Conservation (phyloP, 2,113 vertebrate species). For the Scatophagus argus region DNA sequence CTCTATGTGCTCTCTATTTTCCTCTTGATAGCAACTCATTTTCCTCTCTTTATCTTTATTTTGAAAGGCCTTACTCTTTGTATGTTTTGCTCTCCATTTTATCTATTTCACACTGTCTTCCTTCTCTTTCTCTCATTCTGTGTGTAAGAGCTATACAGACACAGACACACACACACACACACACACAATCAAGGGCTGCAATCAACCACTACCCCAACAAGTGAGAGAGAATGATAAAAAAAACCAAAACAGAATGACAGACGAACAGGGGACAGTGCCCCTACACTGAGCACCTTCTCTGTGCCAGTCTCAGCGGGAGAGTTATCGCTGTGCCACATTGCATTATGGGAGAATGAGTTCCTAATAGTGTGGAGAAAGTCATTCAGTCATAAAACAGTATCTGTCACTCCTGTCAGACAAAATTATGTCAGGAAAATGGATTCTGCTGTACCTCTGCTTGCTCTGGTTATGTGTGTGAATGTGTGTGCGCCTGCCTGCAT, state of each 20-base stretch:
- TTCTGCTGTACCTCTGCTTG: slow-evolving; percentile 50
- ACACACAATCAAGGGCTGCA: slow-evolving; percentile 2
- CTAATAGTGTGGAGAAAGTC: slow-evolving; percentile 73
- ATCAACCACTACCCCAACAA: slow-evolving; percentile 19
- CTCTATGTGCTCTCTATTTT: neutral
- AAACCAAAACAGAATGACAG: slow-evolving; percentile 27
- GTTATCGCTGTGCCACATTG: slow-evolving; percentile 66
- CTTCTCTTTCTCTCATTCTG: neutral
- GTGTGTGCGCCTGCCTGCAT: slow-evolving; percentile 13
- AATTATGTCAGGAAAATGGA: slow-evolving; percentile 74
- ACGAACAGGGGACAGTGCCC: slow-evolving; percentile 29
- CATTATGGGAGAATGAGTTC: slow-evolving; percentile 80
- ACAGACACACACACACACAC: neutral
- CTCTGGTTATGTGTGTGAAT: slow-evolving; percentile 2
- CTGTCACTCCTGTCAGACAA: slow-evolving; percentile 79
- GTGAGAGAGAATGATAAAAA: slow-evolving; percentile 22
- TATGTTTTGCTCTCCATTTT: neutral
- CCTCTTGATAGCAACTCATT: too few relatives aligned
- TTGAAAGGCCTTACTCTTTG: slow-evolving; percentile 24
- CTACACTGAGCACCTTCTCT: slow-evolving; percentile 51
- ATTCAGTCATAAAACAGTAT: slow-evolving; percentile 82
- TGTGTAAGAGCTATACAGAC: slow-evolving; percentile 1
- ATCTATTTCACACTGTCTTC: neutral
- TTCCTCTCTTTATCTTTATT: slow-evolving; percentile 6
- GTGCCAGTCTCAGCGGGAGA: slow-evolving; percentile 52